Conservation (phyloP, 2,797 vertebrate species). For the Dryobates pubescens region DNA sequence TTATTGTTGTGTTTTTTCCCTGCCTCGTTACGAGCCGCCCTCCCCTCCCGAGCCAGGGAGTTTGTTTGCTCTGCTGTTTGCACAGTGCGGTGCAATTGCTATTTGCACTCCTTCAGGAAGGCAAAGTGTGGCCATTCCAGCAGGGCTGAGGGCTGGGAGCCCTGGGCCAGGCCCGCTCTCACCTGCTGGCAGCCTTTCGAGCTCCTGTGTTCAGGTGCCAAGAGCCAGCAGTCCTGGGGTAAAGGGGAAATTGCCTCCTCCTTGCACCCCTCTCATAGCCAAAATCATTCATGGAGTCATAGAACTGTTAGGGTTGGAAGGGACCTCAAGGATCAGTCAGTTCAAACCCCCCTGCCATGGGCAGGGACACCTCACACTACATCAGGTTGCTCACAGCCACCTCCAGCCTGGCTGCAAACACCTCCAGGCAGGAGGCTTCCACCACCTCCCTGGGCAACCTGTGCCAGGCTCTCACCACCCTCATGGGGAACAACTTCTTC, state of each 20-base stretch:
- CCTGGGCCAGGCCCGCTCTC: neutral
- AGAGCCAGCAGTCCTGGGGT: neutral
- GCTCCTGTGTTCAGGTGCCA: rapidly evolving
- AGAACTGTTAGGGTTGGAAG: too few species aligned
- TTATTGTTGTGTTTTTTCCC: neutral
- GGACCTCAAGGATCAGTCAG: too few species aligned
- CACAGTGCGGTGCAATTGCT: constrained; percentile 26
- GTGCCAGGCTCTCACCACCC: too few species aligned
- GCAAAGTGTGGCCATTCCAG: neutral
- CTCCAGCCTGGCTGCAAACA: too few species aligned
- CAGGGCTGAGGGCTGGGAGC: neutral
- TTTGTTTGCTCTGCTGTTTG: constrained; percentile 65
- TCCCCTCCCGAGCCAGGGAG: constrained; percentile 61
- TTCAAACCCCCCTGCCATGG: too few species aligned
- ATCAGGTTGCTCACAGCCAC: too few species aligned
- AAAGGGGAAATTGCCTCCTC: neutral
- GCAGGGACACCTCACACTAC: too few species aligned
- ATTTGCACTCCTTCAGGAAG: constrained; percentile 26
- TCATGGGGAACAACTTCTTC: too few species aligned
- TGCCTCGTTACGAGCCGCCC: constrained; percentile 40
- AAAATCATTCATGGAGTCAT: too few species aligned
- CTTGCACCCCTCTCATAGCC: too few species aligned
- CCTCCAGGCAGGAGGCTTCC: too few species aligned
- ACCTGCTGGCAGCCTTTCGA: neutral
- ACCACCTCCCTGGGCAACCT: too few species aligned